Conservation (phyloP, 2,888 invertebrate species). For the Bombylius major region DNA sequence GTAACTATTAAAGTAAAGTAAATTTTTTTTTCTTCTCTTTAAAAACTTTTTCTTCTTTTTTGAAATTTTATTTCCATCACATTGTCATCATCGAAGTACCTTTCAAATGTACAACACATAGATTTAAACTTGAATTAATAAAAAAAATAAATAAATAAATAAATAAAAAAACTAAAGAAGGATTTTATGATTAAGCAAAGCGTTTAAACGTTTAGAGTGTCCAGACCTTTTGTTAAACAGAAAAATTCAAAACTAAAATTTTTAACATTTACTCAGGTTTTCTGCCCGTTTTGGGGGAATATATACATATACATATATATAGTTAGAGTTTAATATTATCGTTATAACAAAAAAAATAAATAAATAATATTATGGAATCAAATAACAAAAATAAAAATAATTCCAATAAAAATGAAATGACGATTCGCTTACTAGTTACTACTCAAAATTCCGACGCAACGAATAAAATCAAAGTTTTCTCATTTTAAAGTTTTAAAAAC, state of each 20-base stretch:
- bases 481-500: too few species aligned
- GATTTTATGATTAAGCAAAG: not conserved
- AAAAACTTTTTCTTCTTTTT: too few species aligned
- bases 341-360: too few species aligned
- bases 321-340: too few species aligned
- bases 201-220: not conserved
- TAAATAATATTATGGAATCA: too few species aligned
- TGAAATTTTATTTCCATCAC: not conserved
- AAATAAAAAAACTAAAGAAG: not conserved
- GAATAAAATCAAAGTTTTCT: not conserved
- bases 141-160: not conserved
- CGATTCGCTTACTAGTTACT: not conserved
- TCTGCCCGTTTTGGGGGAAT: not conserved
- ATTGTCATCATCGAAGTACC: not conserved
- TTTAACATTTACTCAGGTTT: constrained; percentile 12
- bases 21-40: not conserved
- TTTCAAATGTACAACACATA: not conserved
- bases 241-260: constrained; percentile 12
- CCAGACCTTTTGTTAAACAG: constrained; percentile 2
- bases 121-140: not conserved
- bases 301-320: too few species aligned
- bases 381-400: too few species aligned
- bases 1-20: constrained; percentile 3
- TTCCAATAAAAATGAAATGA: too few species aligned
- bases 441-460: constrained; percentile 3